Conservation (phyloP, 2,797 vertebrate species). For the Catharus ustulatus region DNA sequence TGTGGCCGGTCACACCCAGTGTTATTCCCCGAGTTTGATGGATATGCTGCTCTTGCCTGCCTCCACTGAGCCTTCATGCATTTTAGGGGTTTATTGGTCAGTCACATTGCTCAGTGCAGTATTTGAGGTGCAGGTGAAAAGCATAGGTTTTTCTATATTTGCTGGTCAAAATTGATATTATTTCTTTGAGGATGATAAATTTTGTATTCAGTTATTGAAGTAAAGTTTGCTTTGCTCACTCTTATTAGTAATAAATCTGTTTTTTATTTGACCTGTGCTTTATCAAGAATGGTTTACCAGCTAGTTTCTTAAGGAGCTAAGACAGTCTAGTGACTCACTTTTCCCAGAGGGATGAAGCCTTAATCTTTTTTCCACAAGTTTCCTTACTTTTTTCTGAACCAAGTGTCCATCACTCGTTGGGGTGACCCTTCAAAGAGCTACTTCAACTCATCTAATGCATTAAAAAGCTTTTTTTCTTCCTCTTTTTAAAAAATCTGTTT, state of each 20-base stretch:
- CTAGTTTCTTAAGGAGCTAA: background rate
- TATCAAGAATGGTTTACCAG: background rate
- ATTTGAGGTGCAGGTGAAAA: background rate
- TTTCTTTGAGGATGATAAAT: background rate
- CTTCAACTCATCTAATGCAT: background rate
- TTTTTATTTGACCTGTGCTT: background rate
- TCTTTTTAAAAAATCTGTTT: background rate
- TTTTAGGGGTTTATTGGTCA: background rate
- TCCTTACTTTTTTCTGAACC: background rate
- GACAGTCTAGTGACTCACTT: background rate
- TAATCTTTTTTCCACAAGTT: background rate
- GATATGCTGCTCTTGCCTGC: background rate
- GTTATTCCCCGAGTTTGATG: background rate
- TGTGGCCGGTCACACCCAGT: background rate
- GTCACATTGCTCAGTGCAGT: background rate
- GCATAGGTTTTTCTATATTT: background rate
- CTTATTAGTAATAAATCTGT: background rate
- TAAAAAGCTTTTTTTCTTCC: background rate
- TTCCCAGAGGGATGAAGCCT: background rate
- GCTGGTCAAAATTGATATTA: background rate
- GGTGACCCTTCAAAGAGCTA: background rate
- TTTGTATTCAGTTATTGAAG: background rate
- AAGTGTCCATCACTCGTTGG: background rate
- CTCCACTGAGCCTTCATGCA: background rate
- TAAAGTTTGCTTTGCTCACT: background rate